phyloP scores from a whole-genome alignment of 2,113 vertebrate species.

The Cheilinus undulatus region DNA sequence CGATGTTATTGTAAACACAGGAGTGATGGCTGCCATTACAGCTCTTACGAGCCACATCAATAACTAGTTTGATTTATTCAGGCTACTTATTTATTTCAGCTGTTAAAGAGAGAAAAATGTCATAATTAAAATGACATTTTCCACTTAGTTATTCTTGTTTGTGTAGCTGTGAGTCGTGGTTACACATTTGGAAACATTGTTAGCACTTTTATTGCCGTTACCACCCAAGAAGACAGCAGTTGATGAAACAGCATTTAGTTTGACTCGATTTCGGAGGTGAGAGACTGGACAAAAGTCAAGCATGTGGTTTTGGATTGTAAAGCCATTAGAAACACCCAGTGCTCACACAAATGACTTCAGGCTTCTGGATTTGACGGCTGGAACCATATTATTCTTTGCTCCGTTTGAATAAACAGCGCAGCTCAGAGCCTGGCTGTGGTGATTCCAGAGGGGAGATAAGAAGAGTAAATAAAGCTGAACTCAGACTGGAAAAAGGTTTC shows the following conservation, averaged over 20 bases:
- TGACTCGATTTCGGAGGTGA: conserved; percentile 28
- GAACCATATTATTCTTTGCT: conserved; percentile 56
- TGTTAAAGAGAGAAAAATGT: neutral
- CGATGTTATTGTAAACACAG: too few relatives aligned
- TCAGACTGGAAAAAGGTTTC: conserved; percentile 45
- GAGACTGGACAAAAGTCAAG: conserved; percentile 42
- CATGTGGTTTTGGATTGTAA: conserved; percentile 54
- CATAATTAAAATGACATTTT: too few relatives aligned
- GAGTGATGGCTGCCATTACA: neutral
- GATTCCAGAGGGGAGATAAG: conserved; percentile 69
- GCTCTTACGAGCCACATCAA: neutral
- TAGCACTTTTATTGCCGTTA: conserved; percentile 7
- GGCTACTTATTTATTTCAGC: neutral
- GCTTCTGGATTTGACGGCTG: conserved; percentile 42
- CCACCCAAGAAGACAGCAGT: neutral
- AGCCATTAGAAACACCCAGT: conserved; percentile 43
- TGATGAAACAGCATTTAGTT: conserved; percentile 3
- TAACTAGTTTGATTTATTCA: neutral
- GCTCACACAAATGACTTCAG: conserved; percentile 54
- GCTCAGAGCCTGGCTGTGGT: conserved; percentile 43
- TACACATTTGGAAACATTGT: conserved; percentile 16
- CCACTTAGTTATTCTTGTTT: too few relatives aligned
- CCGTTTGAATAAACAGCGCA: conserved; percentile 64
- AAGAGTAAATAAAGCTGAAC: conserved; percentile 68
- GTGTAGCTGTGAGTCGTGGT: neutral